These are phyloP conservation scores for Stenchaetothrips biformis DNA, from an alignment of 2,888 invertebrate genomes.

Conservation along the genomic window DNA sequence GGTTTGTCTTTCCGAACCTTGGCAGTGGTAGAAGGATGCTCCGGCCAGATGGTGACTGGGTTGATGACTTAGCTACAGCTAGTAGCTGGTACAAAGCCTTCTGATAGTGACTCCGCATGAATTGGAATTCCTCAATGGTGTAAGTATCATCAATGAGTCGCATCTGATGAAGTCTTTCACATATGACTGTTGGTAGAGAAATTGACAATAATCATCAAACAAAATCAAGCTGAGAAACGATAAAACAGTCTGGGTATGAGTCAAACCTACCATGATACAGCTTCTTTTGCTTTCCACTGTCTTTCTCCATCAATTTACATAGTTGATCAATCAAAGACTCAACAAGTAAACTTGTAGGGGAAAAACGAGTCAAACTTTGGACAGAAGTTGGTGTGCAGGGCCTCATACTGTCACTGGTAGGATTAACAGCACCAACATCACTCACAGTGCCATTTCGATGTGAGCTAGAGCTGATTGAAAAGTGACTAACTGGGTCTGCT, in stretches of 20 bases:
- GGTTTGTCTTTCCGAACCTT: constrained; percentile 36
- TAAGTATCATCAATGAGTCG: constrained; percentile 66
- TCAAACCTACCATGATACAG: constrained; percentile 53
- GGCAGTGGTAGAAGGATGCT: constrained; percentile 39
- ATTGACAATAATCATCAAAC: constrained; percentile 28
- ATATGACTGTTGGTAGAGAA: constrained; percentile 49
- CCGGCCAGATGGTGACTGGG: constrained; percentile 40
- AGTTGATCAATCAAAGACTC: constrained; percentile 66
- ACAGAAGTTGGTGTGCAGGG: constrained; percentile 26
- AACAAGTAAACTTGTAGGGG: constrained; percentile 62
- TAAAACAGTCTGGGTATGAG: background rate
- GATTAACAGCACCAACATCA: background rate
- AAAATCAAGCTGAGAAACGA: constrained; percentile 25
- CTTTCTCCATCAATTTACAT: constrained; percentile 60
- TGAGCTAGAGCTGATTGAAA: constrained; percentile 8
- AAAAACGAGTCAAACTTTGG: constrained; percentile 37
- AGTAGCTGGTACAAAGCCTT: constrained; percentile 61
- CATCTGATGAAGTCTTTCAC: constrained; percentile 62
- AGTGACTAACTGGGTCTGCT: background rate
- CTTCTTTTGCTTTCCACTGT: constrained; percentile 53
- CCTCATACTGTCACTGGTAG: background rate
- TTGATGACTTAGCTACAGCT: constrained; percentile 50
- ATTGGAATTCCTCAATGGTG: constrained; percentile 63
- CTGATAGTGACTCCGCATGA: constrained; percentile 63
- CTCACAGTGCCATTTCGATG: background rate